Conservation (phyloP, 2,888 invertebrate species). For the Hartigia nigra region DNA sequence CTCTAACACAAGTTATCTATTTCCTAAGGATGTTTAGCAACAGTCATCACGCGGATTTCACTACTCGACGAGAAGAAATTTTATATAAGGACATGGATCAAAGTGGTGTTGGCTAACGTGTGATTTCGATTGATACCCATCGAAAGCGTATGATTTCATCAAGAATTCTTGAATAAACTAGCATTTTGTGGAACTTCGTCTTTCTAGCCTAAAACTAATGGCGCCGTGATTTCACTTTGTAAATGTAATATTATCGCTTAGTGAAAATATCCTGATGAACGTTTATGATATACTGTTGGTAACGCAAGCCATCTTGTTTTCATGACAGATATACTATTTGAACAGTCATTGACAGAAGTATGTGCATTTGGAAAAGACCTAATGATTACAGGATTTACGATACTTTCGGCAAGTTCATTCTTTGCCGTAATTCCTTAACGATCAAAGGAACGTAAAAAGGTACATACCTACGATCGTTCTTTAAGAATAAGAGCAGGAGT, state of each 20-base stretch:
- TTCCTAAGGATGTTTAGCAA: not conserved
- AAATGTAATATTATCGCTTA: too few species aligned
- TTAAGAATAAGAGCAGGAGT: constrained; percentile 4
- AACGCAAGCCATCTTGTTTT: too few species aligned
- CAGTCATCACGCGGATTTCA: not conserved
- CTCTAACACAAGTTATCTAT: not conserved
- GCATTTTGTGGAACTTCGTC: not conserved
- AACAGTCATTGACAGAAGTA: too few species aligned
- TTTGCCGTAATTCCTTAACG: not conserved
- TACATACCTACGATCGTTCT: not conserved
- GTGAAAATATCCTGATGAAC: not conserved
- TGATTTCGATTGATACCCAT: not conserved
- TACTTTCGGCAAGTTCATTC: not conserved
- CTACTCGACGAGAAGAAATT: not conserved
- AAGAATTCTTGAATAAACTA: not conserved
- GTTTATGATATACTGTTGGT: not conserved
- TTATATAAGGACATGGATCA: not conserved
- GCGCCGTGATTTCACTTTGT: too few species aligned
- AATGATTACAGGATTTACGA: not conserved
- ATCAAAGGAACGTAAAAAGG: not conserved
- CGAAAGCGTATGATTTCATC: not conserved
- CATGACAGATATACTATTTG: too few species aligned
- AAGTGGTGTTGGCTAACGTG: not conserved
- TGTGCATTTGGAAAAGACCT: too few species aligned
- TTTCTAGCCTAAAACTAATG: not conserved